Percentiles rank a stretch among this genome's conserved stretches.
Evolutionary conservation across 2,888 invertebrate species (phyloP).

Genomic region (Hypomecis atomaria): DNA sequence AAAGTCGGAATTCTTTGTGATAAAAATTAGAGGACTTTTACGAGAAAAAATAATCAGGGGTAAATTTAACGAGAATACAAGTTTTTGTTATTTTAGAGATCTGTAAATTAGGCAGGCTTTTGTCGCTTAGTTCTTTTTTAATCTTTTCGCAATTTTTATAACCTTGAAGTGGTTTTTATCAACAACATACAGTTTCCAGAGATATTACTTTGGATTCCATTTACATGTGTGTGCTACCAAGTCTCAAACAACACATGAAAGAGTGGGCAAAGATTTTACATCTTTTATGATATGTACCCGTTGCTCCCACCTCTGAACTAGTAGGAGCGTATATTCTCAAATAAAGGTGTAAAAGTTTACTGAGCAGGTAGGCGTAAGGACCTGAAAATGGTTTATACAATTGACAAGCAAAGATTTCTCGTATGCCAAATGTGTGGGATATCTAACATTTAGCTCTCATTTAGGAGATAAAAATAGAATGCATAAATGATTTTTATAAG

Average conservation of each 20-base stretch:
- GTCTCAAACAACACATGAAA: too few species aligned
- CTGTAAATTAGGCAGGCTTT: not conserved
- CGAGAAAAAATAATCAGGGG: conserved; percentile 19
- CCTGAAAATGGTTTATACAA: not conserved
- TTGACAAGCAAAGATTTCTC: not conserved
- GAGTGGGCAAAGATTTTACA: too few species aligned
- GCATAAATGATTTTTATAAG: conserved; percentile 4
- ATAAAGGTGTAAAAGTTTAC: too few species aligned
- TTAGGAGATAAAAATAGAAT: not conserved
- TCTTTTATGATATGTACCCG: too few species aligned
- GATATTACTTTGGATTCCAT: too few species aligned
- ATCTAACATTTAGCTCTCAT: conserved; percentile 8
- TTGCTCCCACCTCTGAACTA: too few species aligned
- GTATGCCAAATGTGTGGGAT: not conserved
- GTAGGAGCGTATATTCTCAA: too few species aligned
- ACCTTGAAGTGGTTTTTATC: not conserved
- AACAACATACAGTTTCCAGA: not conserved
- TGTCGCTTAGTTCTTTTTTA: not conserved
- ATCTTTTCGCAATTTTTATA: not conserved
- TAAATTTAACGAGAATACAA: conserved; percentile 17
- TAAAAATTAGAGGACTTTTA: conserved; percentile 20
- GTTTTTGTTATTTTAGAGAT: conserved; percentile 9
- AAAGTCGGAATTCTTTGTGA: conserved; percentile 25
- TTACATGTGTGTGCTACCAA: too few species aligned
- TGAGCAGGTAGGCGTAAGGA: too few species aligned